These are phyloP conservation scores for Nyctibius grandis DNA, from an alignment of 2,797 vertebrate genomes.

Conservation along the genomic window DNA sequence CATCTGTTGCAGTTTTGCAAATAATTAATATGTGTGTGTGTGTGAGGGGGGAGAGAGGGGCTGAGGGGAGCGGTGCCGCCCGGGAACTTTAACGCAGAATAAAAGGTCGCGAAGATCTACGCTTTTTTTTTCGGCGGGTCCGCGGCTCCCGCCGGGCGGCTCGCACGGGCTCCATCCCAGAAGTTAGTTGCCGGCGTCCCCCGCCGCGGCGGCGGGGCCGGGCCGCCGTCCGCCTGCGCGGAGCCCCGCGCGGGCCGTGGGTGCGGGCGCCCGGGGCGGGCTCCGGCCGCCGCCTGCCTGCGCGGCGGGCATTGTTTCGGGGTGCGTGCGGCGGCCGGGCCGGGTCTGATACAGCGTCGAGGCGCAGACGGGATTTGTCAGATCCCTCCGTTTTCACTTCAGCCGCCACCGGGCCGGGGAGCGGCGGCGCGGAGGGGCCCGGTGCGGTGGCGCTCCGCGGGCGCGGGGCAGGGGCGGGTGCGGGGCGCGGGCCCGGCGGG, in stretches of 20 bases:
- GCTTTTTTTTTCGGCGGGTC: background rate
- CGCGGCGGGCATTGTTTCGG: conserved; percentile 74
- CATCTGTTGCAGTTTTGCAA: conserved; percentile 75
- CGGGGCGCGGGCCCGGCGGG: background rate
- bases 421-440: background rate
- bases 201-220: background rate
- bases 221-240: background rate
- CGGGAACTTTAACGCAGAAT: conserved; percentile 37
- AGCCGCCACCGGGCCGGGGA: conserved; percentile 68
- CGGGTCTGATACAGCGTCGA: conserved; percentile 84
- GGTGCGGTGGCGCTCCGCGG: background rate
- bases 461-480: background rate
- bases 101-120: background rate
- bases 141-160: background rate
- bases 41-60: background rate
- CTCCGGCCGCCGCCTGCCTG: conserved; percentile 47
- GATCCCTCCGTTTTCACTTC: conserved; percentile 75
- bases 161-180: conserved; percentile 45
- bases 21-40: conserved; percentile 52
- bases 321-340: conserved; percentile 76
- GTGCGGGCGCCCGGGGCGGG: background rate
- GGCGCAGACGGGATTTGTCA: conserved; percentile 82
- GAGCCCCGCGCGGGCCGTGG: background rate
- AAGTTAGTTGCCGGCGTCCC: conserved; percentile 52
- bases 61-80: background rate